Conservation (phyloP, 2,113 vertebrate species). For the Bos indicus region DNA sequence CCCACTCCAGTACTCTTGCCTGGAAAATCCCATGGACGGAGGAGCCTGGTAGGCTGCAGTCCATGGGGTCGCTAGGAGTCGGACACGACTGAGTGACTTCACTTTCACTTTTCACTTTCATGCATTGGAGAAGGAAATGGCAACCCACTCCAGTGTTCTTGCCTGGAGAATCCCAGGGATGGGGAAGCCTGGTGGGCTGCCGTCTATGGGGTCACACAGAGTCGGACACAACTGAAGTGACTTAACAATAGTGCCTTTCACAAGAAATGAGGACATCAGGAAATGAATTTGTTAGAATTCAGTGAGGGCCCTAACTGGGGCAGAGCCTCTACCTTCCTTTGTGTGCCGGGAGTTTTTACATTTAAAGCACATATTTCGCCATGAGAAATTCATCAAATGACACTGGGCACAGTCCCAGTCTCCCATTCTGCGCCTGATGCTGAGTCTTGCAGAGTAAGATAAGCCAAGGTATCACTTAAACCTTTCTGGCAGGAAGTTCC, state of each 20-base stretch:
- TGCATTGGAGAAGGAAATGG: too few species aligned
- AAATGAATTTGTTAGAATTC: neutral
- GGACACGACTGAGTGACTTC: too few species aligned
- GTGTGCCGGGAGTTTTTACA: neutral
- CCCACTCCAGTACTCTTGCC: too few species aligned
- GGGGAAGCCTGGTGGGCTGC: too few species aligned
- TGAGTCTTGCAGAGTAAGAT: rapidly evolving
- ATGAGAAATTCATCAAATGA: neutral
- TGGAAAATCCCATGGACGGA: too few species aligned
- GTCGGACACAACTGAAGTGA: too few species aligned
- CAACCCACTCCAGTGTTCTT: too few species aligned
- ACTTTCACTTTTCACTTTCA: too few species aligned
- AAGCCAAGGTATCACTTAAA: neutral
- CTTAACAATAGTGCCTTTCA: neutral
- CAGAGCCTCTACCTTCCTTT: neutral
- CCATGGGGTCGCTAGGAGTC: too few species aligned
- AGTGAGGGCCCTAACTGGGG: neutral
- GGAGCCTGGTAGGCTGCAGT: too few species aligned
- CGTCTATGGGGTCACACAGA: too few species aligned
- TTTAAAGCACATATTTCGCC: conserved; percentile 2
- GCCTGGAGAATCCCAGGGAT: too few species aligned
- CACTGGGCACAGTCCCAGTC: neutral
- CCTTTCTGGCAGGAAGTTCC: neutral
- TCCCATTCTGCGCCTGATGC: rapidly evolving
- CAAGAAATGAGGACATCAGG: neutral